Evolutionary conservation across 2,113 vertebrate species (phyloP).

Genomic region (Laticauda laticaudata): DNA sequence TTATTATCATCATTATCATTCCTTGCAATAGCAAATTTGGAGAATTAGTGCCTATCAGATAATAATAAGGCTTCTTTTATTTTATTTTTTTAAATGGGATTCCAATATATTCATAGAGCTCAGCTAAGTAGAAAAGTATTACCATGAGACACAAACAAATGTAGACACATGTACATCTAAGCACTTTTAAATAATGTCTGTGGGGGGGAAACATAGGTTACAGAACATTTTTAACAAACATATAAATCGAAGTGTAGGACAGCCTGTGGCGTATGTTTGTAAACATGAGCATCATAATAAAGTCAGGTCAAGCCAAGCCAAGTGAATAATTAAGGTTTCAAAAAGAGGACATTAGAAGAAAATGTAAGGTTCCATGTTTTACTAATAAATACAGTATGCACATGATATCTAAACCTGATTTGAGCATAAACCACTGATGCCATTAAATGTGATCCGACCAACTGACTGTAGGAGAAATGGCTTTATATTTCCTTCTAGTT

Average conservation of each 20-base stretch:
- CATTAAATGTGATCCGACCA: not conserved
- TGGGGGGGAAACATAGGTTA: not conserved
- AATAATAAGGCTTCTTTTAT: not conserved
- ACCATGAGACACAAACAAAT: not conserved
- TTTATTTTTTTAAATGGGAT: not conserved
- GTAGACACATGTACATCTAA: not conserved
- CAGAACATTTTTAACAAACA: not conserved
- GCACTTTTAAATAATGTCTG: not conserved
- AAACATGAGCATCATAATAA: not conserved
- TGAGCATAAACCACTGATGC: not conserved
- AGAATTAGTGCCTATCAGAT: not conserved
- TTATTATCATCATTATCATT: not conserved
- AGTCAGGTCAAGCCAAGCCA: not conserved
- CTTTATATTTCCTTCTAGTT: not conserved
- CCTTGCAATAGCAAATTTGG: not conserved
- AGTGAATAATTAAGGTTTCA: not conserved
- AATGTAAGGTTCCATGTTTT: not conserved
- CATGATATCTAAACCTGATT: not conserved
- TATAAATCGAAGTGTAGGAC: not conserved
- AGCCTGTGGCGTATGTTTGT: not conserved
- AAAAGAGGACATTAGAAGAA: not conserved
- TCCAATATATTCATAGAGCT: not conserved
- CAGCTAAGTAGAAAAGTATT: not conserved
- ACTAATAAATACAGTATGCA: not conserved
- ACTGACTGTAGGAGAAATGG: not conserved